These are phyloP conservation scores for Semicossyphus pulcher DNA, from an alignment of 2,113 vertebrate genomes.

Conservation along the genomic window DNA sequence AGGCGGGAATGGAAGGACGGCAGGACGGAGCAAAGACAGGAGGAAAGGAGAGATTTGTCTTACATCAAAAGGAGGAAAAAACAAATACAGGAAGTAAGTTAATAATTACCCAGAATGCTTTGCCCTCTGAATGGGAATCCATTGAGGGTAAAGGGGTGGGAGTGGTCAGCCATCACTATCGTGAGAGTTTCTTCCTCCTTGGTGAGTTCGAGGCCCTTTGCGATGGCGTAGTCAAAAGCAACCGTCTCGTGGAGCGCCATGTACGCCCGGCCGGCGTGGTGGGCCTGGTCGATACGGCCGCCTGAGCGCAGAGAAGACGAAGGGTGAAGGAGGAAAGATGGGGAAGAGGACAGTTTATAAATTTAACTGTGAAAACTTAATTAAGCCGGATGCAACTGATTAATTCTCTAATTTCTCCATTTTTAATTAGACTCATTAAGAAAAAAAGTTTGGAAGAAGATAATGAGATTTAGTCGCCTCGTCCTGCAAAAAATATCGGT, in stretches of 20 bases:
- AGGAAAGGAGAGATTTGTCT: not conserved
- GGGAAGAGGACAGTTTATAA: too few species aligned
- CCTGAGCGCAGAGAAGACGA: conserved; percentile 56
- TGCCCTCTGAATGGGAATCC: conserved; percentile 84
- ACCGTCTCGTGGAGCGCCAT: conserved; percentile 84
- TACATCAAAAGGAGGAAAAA: not conserved
- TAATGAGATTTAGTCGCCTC: too few species aligned
- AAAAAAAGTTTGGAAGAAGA: too few species aligned
- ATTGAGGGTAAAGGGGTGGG: conserved; percentile 80
- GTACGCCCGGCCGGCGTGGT: conserved; percentile 75
- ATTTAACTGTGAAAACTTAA: too few species aligned
- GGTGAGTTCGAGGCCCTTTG: conserved; percentile 80
- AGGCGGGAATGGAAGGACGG: not conserved
- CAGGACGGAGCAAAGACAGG: not conserved
- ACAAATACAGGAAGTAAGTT: not conserved
- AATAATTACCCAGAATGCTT: conserved; percentile 82
- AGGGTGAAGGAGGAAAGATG: not conserved
- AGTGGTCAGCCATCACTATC: conserved; percentile 84
- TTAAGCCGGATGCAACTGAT: too few species aligned
- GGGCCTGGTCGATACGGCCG: conserved; percentile 85
- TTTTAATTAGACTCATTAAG: too few species aligned
- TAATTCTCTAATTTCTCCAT: too few species aligned
- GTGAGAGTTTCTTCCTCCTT: conserved; percentile 82
- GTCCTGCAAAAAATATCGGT: too few species aligned
- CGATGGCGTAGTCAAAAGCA: conserved; percentile 78